phyloP scores from a whole-genome alignment of 1,140 invertebrate genomes.

The Habropoda laboriosa region DNA sequence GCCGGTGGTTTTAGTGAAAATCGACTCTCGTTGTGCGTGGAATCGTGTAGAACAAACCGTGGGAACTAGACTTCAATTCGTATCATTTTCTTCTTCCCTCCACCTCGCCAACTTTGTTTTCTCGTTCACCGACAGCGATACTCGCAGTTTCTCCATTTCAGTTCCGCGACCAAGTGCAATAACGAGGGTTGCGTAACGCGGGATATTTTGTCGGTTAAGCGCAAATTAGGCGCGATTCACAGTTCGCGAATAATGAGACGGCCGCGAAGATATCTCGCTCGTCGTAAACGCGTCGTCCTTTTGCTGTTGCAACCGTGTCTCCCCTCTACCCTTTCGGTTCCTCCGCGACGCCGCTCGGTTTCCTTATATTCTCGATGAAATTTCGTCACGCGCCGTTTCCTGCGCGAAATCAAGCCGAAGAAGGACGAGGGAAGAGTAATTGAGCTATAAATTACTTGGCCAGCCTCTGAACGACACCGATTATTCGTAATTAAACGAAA shows the following conservation, averaged over 20 bases:
- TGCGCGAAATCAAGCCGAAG: background rate
- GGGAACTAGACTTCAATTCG: constrained; percentile 44
- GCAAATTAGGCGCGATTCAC: constrained; percentile 48
- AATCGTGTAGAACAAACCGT: constrained; percentile 40
- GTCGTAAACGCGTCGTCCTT: background rate
- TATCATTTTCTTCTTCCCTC: constrained; percentile 13
- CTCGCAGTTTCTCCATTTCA: constrained; percentile 36
- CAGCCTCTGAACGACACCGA: background rate
- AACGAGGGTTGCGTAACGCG: constrained; percentile 40
- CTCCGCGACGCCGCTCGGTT: too few species aligned
- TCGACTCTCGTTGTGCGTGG: too few species aligned
- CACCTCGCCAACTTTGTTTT: background rate
- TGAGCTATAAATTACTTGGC: background rate
- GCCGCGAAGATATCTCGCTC: constrained; percentile 21
- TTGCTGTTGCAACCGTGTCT: background rate
- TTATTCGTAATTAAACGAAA: constrained; percentile 15
- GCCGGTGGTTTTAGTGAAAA: too few species aligned
- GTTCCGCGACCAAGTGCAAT: constrained; percentile 37
- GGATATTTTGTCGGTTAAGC: constrained; percentile 23
- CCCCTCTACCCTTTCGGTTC: too few species aligned
- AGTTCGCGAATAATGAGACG: constrained; percentile 21
- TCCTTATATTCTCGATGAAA: background rate
- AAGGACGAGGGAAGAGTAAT: background rate
- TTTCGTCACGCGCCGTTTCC: background rate
- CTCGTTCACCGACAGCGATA: background rate